Percentiles rank a stretch among this genome's conserved stretches.
Conservation (phyloP, 2,888 invertebrate genomes). For the Aromia moschata region DNA sequence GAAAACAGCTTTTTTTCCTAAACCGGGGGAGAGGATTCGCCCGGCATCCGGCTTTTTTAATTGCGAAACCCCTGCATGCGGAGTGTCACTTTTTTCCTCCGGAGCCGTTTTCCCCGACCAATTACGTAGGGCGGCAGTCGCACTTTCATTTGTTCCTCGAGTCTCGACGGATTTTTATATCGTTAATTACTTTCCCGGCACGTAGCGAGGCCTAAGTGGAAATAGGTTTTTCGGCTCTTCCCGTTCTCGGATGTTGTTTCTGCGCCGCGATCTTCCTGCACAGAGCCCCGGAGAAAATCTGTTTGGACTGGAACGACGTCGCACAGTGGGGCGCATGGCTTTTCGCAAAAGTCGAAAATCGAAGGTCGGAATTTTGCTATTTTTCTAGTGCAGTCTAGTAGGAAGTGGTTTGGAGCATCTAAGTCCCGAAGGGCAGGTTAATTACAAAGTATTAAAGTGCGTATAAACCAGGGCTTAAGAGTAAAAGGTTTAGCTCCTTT, state of each 20-base stretch:
- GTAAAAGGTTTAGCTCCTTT: too few relatives aligned
- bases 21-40: constrained; percentile 41
- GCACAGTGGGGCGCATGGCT: too few relatives aligned
- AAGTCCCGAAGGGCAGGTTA: too few relatives aligned
- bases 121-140: constrained; percentile 51
- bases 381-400: too few relatives aligned
- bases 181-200: constrained; percentile 64
- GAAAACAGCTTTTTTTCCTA: constrained; percentile 48
- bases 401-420: too few relatives aligned
- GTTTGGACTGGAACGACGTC: constrained; percentile 1
- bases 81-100: constrained; percentile 57
- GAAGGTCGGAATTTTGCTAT: too few relatives aligned
- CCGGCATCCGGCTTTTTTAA: constrained; percentile 48
- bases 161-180: constrained; percentile 64
- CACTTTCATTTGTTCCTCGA: constrained; percentile 62
- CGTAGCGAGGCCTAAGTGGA: constrained; percentile 51
- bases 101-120: constrained; percentile 52
- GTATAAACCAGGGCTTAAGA: too few relatives aligned
- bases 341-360: too few relatives aligned
- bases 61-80: constrained; percentile 59
- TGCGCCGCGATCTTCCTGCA: constrained; percentile 5
- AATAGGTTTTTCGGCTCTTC: constrained; percentile 32
- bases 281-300: too few relatives aligned
- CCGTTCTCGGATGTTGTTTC: constrained; percentile 15
- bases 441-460: too few relatives aligned